Evolutionary conservation across 2,113 vertebrate species (phyloP), one percentile per base, ranked within the genome.

Genomic region (Genyomyrus donnyi): DNA sequence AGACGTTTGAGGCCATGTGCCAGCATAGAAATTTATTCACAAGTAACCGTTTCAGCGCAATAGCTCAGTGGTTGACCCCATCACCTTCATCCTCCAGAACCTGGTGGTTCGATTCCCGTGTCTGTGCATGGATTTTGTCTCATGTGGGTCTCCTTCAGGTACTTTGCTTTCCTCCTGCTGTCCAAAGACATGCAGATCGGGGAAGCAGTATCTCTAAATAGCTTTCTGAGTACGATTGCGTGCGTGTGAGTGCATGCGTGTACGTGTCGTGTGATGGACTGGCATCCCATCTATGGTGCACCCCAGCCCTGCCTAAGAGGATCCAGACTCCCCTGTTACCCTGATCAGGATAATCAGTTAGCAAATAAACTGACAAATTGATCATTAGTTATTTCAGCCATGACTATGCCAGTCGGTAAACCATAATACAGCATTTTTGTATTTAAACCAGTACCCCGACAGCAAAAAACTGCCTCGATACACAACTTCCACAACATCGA

Each of bases 1-100:
- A 94, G 92, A 93, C 92, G 93, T 95, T 91, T 91, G 91, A 92
- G 91, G 95, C 91, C 94, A 90, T 89, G 92, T 95, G 95, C 94
- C 93, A 95, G 42, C 87, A 95, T 95, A 95, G 94, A 90, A 45
- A 45, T 91, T 93, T 92, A 94, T 95, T 95, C 48, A 35, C 35
- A 9, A 24, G 77, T 70, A 70, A 70, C 62, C 1, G n/a, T 70
- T 70, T 70, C n/a, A 11, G 10, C 3, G 27, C n/a, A 4, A 1
- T 13, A 9, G 62, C n/a, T 13, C 62, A 13, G 62, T 70, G 62
- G 3, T 31, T 13, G 62, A 27, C n/a, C n/a, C 62, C 62, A 3
- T 70, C 3, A 70, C 62, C 62, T 70, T 27, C 1, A 1, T 27
- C 62, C 10, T 11, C 62, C 62, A 70, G n/a, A 70, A 31, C 62